Percentiles rank a stretch among this genome's conserved stretches.
These are phyloP conservation scores for Plecturocebus donacophilus DNA, from an alignment of 2,113 vertebrate species.

Conservation along the genomic window DNA sequence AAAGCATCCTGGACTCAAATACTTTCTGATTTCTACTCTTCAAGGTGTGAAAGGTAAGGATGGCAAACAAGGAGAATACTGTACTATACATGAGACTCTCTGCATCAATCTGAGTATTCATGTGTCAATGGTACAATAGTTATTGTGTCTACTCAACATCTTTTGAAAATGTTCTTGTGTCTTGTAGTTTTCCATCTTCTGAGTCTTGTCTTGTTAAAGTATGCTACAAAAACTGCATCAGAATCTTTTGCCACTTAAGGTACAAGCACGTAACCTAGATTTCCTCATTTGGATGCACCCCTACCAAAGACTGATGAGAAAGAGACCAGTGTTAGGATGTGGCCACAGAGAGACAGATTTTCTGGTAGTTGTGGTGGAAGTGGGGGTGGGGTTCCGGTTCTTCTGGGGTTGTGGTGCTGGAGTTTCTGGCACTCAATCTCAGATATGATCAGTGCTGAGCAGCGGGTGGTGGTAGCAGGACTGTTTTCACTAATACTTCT, in stretches of 20 bases:
- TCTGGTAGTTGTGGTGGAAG: neutral
- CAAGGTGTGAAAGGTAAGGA: neutral
- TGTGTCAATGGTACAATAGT: neutral
- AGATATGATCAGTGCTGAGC: neutral
- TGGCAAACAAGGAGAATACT: neutral
- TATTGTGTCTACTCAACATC: neutral
- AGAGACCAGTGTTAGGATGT: neutral
- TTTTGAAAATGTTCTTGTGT: neutral
- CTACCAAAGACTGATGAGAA: neutral
- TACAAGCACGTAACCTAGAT: neutral
- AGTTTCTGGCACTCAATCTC: rapidly evolving
- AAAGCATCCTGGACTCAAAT: neutral
- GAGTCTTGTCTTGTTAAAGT: neutral
- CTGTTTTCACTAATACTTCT: neutral
- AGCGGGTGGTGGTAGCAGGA: neutral
- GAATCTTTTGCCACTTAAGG: neutral
- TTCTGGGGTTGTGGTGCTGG: neutral
- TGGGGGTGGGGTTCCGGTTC: neutral
- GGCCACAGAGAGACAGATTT: neutral
- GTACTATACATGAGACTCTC: rapidly evolving
- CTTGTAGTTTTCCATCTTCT: neutral
- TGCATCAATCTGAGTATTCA: neutral
- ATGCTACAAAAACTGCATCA: neutral
- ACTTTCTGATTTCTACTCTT: neutral
- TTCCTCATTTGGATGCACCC: neutral